Base-by-base conservation (phyloP, 2,888 invertebrate species). In the Stratiomys singularior region DNA sequence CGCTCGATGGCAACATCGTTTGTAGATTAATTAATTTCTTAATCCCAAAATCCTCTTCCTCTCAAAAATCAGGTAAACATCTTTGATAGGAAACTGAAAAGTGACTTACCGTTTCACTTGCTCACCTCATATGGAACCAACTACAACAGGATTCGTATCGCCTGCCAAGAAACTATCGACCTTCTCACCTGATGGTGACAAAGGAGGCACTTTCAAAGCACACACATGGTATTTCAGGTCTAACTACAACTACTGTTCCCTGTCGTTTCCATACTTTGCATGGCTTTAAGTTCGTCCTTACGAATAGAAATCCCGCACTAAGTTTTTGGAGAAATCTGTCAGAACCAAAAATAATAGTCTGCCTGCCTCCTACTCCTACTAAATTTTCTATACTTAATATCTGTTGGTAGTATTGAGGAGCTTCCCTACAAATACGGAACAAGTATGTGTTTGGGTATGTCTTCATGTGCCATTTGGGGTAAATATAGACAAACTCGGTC, bases 111-210 rank as follows among this genome's bases (percentile, higher is more conserved):
- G 37, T 13, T 52, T 13, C 15, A 52, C 15, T 15, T 52, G 15
- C 7, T 52, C 18, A 18, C 52, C 52, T 18, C 18, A 9, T 15
- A 4, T 13, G 15, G 18, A 13, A 13, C 2, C 7, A 44, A 44
- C 13, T 7, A 44, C 44, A 9, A 13, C 44, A 44, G 44, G 44
- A 44, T 44, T 9, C 52, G 37, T 37, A 52, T 52, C 15, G 4
- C 15, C 52, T 52, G 52, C 52, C 18, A 52, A 52, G 52, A 18
- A 52, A 52, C 52, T 52, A 60, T 60, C 25, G 58, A 60, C 58
- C 58, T 60, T 60, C 58, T 60, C 58, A 60, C 58, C 58, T 60
- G 58, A 3, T 9, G 15, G 52, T 52, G 58, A 60, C 58, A 60
- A 60, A 3, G 4, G 25, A 60, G 25, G 25, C 23, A 23, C 58